Evolutionary conservation across 2,888 invertebrate species (phyloP), one percentile per base, ranked within the genome.

Genomic region (Campoplex capitator): DNA sequence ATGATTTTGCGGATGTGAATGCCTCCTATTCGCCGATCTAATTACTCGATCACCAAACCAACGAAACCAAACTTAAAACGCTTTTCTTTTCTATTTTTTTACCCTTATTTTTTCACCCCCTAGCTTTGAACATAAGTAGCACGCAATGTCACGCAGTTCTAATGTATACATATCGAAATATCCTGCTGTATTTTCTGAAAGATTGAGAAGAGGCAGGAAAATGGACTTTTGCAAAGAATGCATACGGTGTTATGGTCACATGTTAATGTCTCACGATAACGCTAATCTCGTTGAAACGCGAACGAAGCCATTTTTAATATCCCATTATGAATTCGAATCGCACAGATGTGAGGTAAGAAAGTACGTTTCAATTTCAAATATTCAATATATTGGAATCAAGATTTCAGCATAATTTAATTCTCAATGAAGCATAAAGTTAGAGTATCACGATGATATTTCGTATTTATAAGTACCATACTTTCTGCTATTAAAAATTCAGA

Each of bases 101-200:
- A 54, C 67, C 68, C 54, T 28, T 67, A 16, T 67, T 38, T 51
- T 54, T 32, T 73, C 23, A 38, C 65, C 54, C 71, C 32, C 7
- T 51, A 48, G 23, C 23, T 38, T 3, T 54, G 51, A 38, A 38
- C n/a, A 18, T 74, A 75, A 67, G 45, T 38, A 56, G 23, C 18
- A 32, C 70, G 9, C 18, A 79, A 73, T 80, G 86, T 83, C 80
- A 86, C 73, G 86, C 83, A 77, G 76, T 65, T 80, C 83, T 67
- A 51, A 80, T 65, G 83, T 83, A n/a, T n/a, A n/a, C n/a, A n/a
- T n/a, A 83, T 80, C 76, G 75, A 86, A 76, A 86, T 83, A 83
- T 76, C 71, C 79, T 67, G 48, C 28, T 73, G 58, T 76, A 76
- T 83, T 65, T 65, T 32, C 67, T 32, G 79, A 54, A 70, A n/a